A percentile compares a stretch with the other conserved stretches of the same genome.
Conservation (phyloP, 2,113 vertebrate genomes). For the Antechinus flavipes region DNA sequence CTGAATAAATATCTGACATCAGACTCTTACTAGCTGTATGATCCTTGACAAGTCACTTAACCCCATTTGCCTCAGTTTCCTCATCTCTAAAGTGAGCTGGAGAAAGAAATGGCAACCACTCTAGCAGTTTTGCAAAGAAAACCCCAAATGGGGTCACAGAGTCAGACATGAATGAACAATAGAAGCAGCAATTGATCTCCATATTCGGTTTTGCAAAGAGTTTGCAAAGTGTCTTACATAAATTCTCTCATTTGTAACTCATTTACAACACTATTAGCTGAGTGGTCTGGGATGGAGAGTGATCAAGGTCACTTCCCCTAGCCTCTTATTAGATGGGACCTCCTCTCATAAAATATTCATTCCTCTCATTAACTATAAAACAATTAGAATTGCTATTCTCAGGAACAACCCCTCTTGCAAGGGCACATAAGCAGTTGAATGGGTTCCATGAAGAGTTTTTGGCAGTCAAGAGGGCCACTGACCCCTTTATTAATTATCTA, state of each 20-base stretch:
- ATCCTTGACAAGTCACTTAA: background rate
- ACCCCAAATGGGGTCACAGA: background rate
- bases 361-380: too few species aligned
- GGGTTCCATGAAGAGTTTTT: too few species aligned
- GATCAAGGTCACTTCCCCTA: too few species aligned
- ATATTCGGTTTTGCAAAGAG: background rate
- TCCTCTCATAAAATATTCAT: too few species aligned
- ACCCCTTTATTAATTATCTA: too few species aligned
- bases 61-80: background rate
- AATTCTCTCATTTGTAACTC: conserved; percentile 41
- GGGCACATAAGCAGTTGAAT: too few species aligned
- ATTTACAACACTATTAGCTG: conserved; percentile 42
- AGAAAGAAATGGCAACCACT: background rate
- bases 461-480: too few species aligned
- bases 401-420: too few species aligned
- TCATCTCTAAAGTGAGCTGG: background rate
- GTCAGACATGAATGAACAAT: background rate
- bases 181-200: background rate
- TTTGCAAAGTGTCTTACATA: background rate
- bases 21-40: background rate
- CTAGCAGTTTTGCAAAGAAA: background rate
- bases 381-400: too few species aligned
- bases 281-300: too few species aligned
- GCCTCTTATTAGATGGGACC: too few species aligned
- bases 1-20: background rate